Conservation (phyloP, 1,140 invertebrate species). For the Caerostris extrusa region DNA sequence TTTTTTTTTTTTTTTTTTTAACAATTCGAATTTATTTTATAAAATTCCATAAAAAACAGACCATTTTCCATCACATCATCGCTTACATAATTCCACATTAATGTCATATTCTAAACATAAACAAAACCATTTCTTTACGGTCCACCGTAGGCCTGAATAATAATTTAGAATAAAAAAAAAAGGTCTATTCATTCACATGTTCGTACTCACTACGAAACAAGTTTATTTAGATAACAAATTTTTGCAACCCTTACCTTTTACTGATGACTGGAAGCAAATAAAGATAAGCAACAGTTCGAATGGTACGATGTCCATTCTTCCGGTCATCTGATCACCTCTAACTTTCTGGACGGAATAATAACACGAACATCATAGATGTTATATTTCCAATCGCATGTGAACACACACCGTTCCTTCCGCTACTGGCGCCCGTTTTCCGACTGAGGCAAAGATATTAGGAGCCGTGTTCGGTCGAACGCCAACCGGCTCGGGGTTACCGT, state of each 20-base stretch:
- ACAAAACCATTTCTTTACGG: too few species aligned
- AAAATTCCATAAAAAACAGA: too few species aligned
- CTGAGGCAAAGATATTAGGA: slow-evolving; percentile 26
- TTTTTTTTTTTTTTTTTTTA: too few species aligned
- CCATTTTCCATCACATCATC: too few species aligned
- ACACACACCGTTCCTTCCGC: slow-evolving; percentile 34
- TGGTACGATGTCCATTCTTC: slow-evolving; percentile 46
- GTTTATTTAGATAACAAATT: neutral
- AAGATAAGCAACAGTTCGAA: slow-evolving; percentile 2
- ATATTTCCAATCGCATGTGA: neutral
- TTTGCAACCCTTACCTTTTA: slow-evolving; percentile 47
- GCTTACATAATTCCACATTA: too few species aligned
- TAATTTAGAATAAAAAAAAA: neutral
- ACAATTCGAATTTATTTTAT: too few species aligned
- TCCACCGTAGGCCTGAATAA: neutral
- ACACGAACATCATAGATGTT: slow-evolving; percentile 28
- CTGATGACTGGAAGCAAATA: slow-evolving; percentile 46
- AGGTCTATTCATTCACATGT: neutral
- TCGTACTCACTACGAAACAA: neutral
- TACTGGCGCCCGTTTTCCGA: slow-evolving; percentile 68
- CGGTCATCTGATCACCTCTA: slow-evolving; percentile 18
- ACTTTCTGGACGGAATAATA: slow-evolving; percentile 32
- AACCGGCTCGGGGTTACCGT: neutral
- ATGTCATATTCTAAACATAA: too few species aligned
- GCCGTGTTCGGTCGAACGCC: neutral